phyloP scores from a whole-genome alignment of 2,113 vertebrate species.

The Pteropus alecto region DNA sequence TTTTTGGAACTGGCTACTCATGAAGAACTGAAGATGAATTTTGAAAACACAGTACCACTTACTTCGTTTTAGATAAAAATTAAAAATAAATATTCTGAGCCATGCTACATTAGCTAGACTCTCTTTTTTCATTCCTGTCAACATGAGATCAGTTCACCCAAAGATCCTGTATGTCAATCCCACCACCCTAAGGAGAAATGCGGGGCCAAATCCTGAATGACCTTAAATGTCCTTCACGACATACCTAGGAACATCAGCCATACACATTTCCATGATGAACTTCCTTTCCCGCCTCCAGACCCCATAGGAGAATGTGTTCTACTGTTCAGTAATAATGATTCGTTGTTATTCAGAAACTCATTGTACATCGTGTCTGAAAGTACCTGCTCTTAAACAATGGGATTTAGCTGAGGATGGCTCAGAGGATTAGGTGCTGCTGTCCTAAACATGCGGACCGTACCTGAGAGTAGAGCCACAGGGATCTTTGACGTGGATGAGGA shows the following conservation, averaged over 20 bases:
- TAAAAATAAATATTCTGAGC: neutral
- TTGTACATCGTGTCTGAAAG: neutral
- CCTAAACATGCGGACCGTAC: neutral
- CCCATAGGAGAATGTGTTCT: neutral
- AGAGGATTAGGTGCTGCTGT: neutral
- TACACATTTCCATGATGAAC: conserved; percentile 22
- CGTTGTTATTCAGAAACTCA: neutral
- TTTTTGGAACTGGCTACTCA: neutral
- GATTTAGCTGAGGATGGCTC: neutral
- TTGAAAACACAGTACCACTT: neutral
- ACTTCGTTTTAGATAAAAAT: neutral
- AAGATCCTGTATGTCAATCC: neutral
- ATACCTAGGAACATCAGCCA: neutral
- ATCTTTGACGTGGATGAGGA: neutral
- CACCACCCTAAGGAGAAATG: neutral
- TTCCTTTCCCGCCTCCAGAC: neutral
- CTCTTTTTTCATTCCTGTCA: neutral
- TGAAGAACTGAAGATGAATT: neutral
- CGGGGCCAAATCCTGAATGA: neutral
- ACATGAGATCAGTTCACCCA: no score
- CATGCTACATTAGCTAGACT: neutral
- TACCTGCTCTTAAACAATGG: neutral
- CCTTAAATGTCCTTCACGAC: neutral
- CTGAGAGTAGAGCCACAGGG: neutral
- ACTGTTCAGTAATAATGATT: neutral